Base-by-base conservation (phyloP, 2,888 invertebrate species). In the Pediacus dermestoides region DNA sequence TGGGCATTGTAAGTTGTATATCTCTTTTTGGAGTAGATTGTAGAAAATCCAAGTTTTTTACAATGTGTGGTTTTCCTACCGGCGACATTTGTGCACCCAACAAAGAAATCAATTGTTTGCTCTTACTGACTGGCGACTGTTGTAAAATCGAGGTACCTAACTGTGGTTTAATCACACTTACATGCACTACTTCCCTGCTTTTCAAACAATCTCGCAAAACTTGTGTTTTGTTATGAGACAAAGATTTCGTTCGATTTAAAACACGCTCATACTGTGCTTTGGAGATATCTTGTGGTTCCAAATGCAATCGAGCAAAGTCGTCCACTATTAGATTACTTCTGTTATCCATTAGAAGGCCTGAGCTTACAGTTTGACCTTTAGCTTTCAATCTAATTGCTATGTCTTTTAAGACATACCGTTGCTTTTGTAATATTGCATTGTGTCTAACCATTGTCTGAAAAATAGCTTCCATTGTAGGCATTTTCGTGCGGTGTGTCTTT, bases 391-490 rank as follows among this genome's bases (percentile, higher is more conserved):
- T 53, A 38, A 48, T 61, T 4, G 58, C 50, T 34, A 70, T 63
- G 39, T 69, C 66, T 46, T 67, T 67, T 37, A 70, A 46, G 27
- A 67, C 38, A 37, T 66, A 68, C 33, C 45, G 56, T 58, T 80
- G 83, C 36, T 73, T 76, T 42, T 70, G 70, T 13, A 82, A 70
- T 41, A 82, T 78, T 47, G 84, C 84, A 50, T 81, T 82, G 46
- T 89, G 83, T 42, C 78, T 80, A 15, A 85, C 80, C 57, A 91
- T 71, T 0, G 85, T 82, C 57, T 88, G 85, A 68, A 88, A 91
- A 4, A 89, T 78, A 16, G 81, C 78, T 57, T 89, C 88, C 52
- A 87, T 68, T 16, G 80, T 80, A 0, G 88, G 88, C 9, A 81
- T 75, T 40, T 78, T 76, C 71, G 82, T 75, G 39, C 61, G 58